Conservation (phyloP, 2,113 vertebrate species). For the Cichladusa arquata region DNA sequence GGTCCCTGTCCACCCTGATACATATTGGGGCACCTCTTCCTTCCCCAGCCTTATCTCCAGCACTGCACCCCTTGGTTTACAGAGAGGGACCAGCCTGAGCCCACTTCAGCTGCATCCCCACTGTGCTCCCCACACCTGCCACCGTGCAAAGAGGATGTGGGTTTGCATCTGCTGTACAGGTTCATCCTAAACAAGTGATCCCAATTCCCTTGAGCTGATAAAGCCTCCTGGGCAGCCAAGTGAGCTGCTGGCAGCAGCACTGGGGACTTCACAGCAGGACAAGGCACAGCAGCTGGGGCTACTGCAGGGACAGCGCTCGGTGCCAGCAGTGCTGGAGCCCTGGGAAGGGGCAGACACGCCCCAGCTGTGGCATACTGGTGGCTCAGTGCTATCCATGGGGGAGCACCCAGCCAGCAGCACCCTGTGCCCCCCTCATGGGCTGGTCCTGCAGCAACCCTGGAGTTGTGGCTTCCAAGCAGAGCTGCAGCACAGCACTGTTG, state of each 20-base stretch:
- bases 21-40: rapidly evolving
- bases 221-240: rapidly evolving
- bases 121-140: not conserved
- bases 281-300: rapidly evolving
- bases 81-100: not conserved
- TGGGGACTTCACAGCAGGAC: not conserved
- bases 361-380: rapidly evolving
- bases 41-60: not conserved
- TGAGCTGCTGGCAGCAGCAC: not conserved
- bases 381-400: not conserved
- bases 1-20: not conserved
- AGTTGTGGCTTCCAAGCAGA: rapidly evolving
- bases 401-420: not conserved
- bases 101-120: not conserved
- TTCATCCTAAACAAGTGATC: not conserved
- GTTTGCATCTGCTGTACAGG: not conserved
- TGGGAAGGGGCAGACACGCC: rapidly evolving
- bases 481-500: not conserved
- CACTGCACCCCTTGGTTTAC: not conserved
- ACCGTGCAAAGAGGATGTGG: not conserved
- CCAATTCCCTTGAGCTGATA: not conserved
- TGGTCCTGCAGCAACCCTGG: not conserved
- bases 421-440: rapidly evolving
- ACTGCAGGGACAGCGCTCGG: not conserved
- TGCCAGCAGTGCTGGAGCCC: not conserved